Evolutionary conservation across 2,888 invertebrate species (phyloP).

Genomic region (Drosophila histrio): DNA sequence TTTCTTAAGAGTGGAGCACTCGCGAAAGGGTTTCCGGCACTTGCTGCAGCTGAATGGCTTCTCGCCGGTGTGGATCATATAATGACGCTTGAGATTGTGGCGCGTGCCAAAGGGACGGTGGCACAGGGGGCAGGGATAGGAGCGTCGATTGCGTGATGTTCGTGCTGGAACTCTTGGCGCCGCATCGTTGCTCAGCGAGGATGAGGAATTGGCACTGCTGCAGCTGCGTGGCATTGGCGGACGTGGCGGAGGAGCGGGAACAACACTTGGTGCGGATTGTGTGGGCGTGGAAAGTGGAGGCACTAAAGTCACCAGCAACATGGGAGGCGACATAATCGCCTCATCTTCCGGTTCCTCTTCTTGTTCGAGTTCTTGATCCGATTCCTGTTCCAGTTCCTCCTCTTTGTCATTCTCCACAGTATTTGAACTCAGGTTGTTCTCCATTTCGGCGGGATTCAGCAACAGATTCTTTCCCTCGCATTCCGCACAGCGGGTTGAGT

Average conservation of each 20-base stretch:
- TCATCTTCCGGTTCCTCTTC: conserved; percentile 1
- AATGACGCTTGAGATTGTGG: conserved; percentile 83
- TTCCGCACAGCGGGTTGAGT: conserved; percentile 81
- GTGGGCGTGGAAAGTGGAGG: conserved; percentile 18
- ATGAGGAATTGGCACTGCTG: conserved; percentile 70
- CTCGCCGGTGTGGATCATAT: conserved; percentile 84
- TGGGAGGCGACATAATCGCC: conserved; percentile 8
- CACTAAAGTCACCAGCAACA: conserved; percentile 51
- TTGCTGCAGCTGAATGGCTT: conserved; percentile 83
- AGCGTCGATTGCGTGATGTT: conserved; percentile 59
- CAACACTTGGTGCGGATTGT: background rate
- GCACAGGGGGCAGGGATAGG: conserved; percentile 83
- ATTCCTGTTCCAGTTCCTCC: background rate
- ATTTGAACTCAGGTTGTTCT: background rate
- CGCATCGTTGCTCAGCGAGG: conserved; percentile 66
- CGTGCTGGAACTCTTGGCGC: conserved; percentile 5
- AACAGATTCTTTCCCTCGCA: conserved; percentile 80
- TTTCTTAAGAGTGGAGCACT: conserved; percentile 83
- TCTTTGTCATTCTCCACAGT: background rate
- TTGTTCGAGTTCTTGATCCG: conserved; percentile 23
- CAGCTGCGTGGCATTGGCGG: conserved; percentile 45
- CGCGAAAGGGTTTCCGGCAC: conserved; percentile 83
- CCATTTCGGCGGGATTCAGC: conserved; percentile 21
- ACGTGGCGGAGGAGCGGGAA: conserved; percentile 18
- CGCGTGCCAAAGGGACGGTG: conserved; percentile 83